These are phyloP conservation scores for Beris morrisii DNA, from an alignment of 2,888 invertebrate genomes.

Conservation along the genomic window DNA sequence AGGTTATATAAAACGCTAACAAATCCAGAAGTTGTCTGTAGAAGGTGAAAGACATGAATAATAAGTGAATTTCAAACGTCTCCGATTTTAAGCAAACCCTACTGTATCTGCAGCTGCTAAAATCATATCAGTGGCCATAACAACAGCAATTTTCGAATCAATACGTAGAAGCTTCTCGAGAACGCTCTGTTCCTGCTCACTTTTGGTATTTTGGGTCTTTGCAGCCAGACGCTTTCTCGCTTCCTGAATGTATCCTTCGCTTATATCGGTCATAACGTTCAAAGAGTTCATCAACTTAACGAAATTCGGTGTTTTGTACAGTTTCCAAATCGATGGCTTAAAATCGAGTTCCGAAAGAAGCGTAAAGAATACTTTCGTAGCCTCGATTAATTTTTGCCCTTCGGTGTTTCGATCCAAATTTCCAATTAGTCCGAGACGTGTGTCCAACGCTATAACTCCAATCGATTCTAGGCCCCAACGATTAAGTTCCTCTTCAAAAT, in stretches of 20 bases:
- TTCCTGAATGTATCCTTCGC: constrained; percentile 50
- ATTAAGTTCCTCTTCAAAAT: constrained; percentile 57
- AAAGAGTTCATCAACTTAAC: constrained; percentile 44
- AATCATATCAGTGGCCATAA: constrained; percentile 71
- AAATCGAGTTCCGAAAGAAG: constrained; percentile 45
- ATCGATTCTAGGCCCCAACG: constrained; percentile 61
- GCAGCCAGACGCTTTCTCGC: constrained; percentile 46
- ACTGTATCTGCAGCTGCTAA: constrained; percentile 74
- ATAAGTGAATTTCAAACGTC: too few relatives aligned
- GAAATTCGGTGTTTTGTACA: constrained; percentile 47
- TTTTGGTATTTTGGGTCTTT: constrained; percentile 48
- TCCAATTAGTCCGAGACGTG: constrained; percentile 36
- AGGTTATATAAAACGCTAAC: constrained; percentile 63
- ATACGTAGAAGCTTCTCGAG: constrained; percentile 66
- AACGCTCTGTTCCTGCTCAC: constrained; percentile 60
- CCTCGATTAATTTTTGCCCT: constrained; percentile 39
- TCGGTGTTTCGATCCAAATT: constrained; percentile 15
- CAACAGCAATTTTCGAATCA: constrained; percentile 64
- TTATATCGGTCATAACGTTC: constrained; percentile 47
- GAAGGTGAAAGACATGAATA: constrained; percentile 37
- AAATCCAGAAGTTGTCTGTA: constrained; percentile 55
- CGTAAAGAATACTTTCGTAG: constrained; percentile 35
- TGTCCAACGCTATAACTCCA: constrained; percentile 48
- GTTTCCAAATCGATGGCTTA: constrained; percentile 50
- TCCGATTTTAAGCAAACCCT: constrained; percentile 32